Base-by-base conservation (phyloP, 2,888 invertebrate species). In the Electrophaes corylata region DNA sequence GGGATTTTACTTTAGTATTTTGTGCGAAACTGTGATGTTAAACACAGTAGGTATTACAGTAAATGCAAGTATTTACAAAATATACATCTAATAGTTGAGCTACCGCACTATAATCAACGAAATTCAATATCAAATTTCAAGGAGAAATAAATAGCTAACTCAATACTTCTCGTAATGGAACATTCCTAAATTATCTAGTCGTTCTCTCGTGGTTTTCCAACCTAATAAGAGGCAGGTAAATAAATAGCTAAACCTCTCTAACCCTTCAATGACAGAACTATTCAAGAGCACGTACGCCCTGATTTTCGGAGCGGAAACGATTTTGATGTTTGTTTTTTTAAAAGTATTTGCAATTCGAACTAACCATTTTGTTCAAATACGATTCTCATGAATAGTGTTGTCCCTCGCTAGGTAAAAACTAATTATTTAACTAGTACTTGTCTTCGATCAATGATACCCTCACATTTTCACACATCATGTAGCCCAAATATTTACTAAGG, bases 241-340 rank as follows among this genome's bases (percentile, higher is more conserved):
- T 69, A 64, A 64, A 66, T 65, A 66, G 65, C 61, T 60, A 50
- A 58, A 60, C 64, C 46, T 60, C 60, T 58, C 62, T 60, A 67
- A 64, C 65, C 65, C 61, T 62, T 69, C 56, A 54, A 57, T 51
- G 50, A 49, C 54, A 53, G 57, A 43, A 54, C 58, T 57, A 56
- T 50, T 57, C 47, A 54, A 44, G 39, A 44, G 39, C 46, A 60
- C 56, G 57, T 54, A 56, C 51, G 61, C 43, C 52, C 61, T 60
- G 65, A 60, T 65, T 67, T 64, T 59, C 56, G 57, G 65, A 48
- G 54, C 57, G 62, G 40, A 57, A 63, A 54, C n/a, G 11, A 29
- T 59, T 57, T 62, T 57, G 51, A 59, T 53, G 49, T 49, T 54
- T 50, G 47, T 48, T 35, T 39, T 16, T 20, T 37, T 6, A 29